These are phyloP conservation scores for Colossoma macropomum DNA, from an alignment of 2,113 vertebrate genomes.

Conservation along the genomic window DNA sequence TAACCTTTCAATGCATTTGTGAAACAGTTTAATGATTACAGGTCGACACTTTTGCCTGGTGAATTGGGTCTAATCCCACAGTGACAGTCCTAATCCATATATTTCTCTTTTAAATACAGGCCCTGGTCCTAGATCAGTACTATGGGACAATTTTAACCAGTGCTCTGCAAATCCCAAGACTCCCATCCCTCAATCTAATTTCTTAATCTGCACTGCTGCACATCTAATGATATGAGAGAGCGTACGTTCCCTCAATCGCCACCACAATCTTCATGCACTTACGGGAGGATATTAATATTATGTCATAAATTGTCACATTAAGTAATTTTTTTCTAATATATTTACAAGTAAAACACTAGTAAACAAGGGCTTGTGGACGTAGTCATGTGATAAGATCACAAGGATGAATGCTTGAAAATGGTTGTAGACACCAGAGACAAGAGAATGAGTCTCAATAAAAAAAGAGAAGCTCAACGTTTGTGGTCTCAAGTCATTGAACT, in stretches of 20 bases:
- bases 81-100: neutral
- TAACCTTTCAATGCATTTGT: neutral
- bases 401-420: constrained; percentile 23
- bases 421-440: constrained; percentile 20
- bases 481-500: constrained; percentile 4
- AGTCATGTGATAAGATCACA: neutral
- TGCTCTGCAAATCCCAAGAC: neutral
- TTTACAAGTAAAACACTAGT: constrained; percentile 64
- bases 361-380: constrained; percentile 52
- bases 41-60: no score
- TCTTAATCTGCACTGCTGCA: neutral
- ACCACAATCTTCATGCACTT: constrained; percentile 62
- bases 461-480: constrained; percentile 2
- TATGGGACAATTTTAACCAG: neutral
- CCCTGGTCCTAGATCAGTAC: constrained; percentile 34
- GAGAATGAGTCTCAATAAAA: constrained; percentile 35
- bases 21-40: neutral
- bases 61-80: neutral
- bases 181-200: neutral
- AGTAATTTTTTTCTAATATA: constrained; percentile 60
- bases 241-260: neutral
- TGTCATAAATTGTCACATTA: constrained; percentile 58
- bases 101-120: neutral
- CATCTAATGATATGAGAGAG: neutral
- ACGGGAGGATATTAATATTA: constrained; percentile 41